phyloP scores from a whole-genome alignment of 2,797 vertebrate species.

The Somateria mollissima region DNA sequence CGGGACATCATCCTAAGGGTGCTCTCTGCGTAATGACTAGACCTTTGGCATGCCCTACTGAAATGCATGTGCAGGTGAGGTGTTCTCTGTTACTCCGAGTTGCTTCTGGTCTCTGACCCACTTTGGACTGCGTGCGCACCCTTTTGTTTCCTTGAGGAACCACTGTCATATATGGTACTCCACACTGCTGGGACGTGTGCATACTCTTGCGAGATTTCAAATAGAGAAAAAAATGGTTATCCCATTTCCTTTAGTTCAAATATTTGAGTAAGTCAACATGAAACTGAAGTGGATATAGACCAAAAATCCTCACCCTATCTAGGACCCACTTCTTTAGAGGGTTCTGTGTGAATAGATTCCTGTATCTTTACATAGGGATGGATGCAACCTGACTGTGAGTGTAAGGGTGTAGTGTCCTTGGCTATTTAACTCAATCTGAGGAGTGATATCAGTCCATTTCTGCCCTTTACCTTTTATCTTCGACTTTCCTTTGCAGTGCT shows the following conservation, averaged over 20 bases:
- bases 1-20: neutral
- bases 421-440: neutral
- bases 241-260: neutral
- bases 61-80: accelerated
- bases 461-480: neutral
- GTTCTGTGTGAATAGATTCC: neutral
- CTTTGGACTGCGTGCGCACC: neutral
- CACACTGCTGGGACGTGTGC: neutral
- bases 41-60: neutral
- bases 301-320: neutral
- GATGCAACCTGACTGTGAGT: neutral
- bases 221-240: neutral
- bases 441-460: neutral
- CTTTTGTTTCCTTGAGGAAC: neutral
- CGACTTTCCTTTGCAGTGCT: neutral
- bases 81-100: accelerated
- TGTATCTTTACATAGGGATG: accelerated
- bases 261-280: neutral
- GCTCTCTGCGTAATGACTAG: neutral
- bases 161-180: neutral
- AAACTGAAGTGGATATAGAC: neutral
- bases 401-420: neutral
- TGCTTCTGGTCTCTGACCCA: neutral
- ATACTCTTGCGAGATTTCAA: neutral
- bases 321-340: neutral